phyloP scores from a whole-genome alignment of 2,797 vertebrate genomes.

The Cynodonichthys magdalenae region DNA sequence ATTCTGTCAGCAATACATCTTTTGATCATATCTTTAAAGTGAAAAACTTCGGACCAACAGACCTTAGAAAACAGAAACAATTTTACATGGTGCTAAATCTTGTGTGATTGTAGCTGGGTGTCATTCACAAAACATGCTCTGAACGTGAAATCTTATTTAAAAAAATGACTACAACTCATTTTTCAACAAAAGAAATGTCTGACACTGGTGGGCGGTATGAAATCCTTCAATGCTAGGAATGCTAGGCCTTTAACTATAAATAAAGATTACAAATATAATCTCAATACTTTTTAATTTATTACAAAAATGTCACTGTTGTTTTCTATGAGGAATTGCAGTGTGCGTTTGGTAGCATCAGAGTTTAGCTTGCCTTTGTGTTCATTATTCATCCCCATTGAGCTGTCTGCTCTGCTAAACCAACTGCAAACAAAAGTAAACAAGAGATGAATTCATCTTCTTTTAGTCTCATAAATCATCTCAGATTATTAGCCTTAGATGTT shows the following conservation, averaged over 20 bases:
- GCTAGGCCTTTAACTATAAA: neutral
- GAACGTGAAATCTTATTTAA: too few relatives aligned
- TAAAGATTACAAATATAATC: neutral
- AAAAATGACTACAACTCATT: too few relatives aligned
- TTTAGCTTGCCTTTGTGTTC: slow-evolving; percentile 22
- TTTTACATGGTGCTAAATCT: too few relatives aligned
- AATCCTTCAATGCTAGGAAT: too few relatives aligned
- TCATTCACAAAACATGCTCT: too few relatives aligned
- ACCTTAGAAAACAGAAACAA: too few relatives aligned
- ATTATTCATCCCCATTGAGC: slow-evolving; percentile 54
- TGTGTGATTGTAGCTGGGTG: too few relatives aligned
- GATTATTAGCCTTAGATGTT: slow-evolving; percentile 54
- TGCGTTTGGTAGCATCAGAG: neutral
- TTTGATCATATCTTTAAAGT: too few relatives aligned
- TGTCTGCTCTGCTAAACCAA: slow-evolving; percentile 41
- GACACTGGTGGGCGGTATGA: too few relatives aligned
- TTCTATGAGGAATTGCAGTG: neutral
- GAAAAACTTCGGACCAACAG: too few relatives aligned
- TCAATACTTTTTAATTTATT: slow-evolving; percentile 3
- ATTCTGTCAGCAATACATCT: too few relatives aligned
- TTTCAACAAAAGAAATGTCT: too few relatives aligned
- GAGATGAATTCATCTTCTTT: slow-evolving; percentile 52
- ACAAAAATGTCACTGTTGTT: slow-evolving; percentile 2
- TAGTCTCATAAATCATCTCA: slow-evolving; percentile 56
- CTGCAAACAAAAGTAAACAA: slow-evolving; percentile 47